Evolutionary conservation across 2,797 vertebrate genomes (phyloP).

Genomic region (Martes flavigula): DNA sequence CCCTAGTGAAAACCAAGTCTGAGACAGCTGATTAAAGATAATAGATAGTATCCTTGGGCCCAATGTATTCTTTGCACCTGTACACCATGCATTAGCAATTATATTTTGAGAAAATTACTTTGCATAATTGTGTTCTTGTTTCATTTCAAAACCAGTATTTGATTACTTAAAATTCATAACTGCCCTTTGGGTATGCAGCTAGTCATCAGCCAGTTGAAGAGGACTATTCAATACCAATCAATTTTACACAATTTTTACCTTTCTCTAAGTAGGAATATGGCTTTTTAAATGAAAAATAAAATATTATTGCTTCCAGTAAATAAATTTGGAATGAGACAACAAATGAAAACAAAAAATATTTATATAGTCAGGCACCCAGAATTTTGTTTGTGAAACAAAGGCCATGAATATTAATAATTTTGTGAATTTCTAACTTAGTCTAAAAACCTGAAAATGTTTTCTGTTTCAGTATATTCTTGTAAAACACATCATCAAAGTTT

Average conservation of each 20-base stretch:
- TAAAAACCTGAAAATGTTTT: neutral
- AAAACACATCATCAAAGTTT: neutral
- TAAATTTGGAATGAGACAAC: neutral
- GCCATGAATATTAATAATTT: neutral
- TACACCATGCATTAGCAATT: neutral
- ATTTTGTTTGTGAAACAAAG: neutral
- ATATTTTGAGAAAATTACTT: constrained; percentile 20
- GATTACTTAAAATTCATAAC: neutral
- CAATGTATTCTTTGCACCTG: neutral
- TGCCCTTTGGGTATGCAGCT: neutral
- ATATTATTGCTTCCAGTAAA: neutral
- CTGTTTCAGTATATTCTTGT: neutral
- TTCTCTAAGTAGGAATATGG: neutral
- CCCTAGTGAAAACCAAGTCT: neutral
- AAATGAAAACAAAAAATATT: constrained; percentile 31
- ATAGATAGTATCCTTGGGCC: neutral
- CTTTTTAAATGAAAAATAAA: constrained; percentile 14
- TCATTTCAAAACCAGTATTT: neutral
- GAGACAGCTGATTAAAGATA: neutral
- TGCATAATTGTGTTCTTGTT: constrained; percentile 12
- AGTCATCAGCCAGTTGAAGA: neutral
- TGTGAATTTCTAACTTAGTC: neutral
- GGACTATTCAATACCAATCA: neutral
- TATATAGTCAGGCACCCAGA: neutral
- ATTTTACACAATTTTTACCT: neutral